Evolutionary conservation across 2,113 vertebrate species (phyloP), one percentile per base, ranked within the genome.

Genomic region (Egretta garzetta): DNA sequence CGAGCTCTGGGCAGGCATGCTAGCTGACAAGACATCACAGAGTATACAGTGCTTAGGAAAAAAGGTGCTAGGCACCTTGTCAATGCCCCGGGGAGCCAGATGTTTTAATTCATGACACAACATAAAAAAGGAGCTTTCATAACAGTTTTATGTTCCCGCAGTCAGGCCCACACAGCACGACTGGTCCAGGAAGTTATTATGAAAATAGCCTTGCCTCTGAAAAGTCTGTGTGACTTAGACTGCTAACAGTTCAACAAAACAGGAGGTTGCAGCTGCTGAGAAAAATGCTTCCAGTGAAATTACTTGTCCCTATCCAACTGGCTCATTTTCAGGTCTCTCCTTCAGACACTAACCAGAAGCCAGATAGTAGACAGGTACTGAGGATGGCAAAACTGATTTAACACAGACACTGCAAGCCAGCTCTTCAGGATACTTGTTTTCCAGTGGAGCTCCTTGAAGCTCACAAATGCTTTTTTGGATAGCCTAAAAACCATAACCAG

Each of bases 141-240:
- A 96, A 96, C 81, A 96, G 76, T 32, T 45, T 88, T 80, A 9
- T 18, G 70, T 96, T 95, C 66, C 50, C 50, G 74, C 77, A 96
- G 91, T 93, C 76, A 81, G 91, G 94, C 94, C 93, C 95, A 97
- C 96, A 96, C 94, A 94, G 85, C 83, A 12, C 58, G 95, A 96
- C 58, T 84, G 91, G 45, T 94, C 82, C 89, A 87, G 96, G 93
- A 96, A 95, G 92, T 96, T 93, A 70, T 88, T 93, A 82, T 82
- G 83, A 95, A 97, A 95, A 86, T 95, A 89, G 89, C 79, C 59
- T 95, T 88, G 93, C 87, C 74, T 95, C 75, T 96, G 87, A 88
- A 91, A 95, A 96, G 90, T 70, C 83, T 74, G n/a, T 74, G 70
- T 90, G 90, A 86, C 83, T 97, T 95, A 70, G 52, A 75, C 47